A percentile compares a stretch with the other conserved stretches of the same genome.
Conservation (phyloP, 2,113 vertebrate genomes). For the Megaceryle maxima region DNA sequence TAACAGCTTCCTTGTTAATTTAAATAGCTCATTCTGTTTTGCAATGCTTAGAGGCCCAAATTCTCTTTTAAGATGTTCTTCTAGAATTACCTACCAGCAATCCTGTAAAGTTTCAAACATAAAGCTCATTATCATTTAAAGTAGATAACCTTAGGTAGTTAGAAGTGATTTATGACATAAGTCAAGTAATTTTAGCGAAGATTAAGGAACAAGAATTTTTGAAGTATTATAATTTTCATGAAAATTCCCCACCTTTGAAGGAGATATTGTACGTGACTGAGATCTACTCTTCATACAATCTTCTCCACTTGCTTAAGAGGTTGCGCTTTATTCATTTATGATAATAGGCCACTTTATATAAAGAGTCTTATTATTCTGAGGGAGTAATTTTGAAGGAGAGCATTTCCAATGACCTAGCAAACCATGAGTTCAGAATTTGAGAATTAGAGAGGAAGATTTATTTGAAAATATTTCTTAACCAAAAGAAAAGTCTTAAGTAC, state of each 20-base stretch:
- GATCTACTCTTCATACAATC: not conserved
- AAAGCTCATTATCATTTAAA: conserved; percentile 39
- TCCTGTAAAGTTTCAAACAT: conserved; percentile 23
- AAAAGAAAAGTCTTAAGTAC: not conserved
- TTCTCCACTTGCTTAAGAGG: conserved; percentile 10
- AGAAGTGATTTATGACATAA: conserved; percentile 19
- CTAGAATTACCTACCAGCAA: conserved; percentile 2
- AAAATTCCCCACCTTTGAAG: conserved; percentile 26
- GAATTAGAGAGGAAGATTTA: not conserved
- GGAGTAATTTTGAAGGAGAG: conserved; percentile 23
- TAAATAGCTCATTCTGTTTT: not conserved
- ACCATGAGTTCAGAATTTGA: not conserved
- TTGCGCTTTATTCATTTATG: conserved; percentile 29
- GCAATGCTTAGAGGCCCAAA: not conserved
- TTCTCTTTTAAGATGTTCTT: not conserved
- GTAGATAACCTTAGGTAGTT: conserved; percentile 17
- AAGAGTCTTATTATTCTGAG: conserved; percentile 24
- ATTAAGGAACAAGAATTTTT: conserved; percentile 42
- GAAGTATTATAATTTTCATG: conserved; percentile 19
- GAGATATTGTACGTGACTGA: not conserved
- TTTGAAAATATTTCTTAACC: conserved; percentile 23
- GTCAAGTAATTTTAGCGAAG: conserved; percentile 34
- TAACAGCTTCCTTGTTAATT: conserved; percentile 2
- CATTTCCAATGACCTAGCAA: not conserved
- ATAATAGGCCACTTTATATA: conserved; percentile 39